A percentile compares a stretch with the other conserved stretches of the same genome.
Evolutionary conservation across 1,140 invertebrate species (phyloP).

Genomic region (Lasioglossum baleicum): DNA sequence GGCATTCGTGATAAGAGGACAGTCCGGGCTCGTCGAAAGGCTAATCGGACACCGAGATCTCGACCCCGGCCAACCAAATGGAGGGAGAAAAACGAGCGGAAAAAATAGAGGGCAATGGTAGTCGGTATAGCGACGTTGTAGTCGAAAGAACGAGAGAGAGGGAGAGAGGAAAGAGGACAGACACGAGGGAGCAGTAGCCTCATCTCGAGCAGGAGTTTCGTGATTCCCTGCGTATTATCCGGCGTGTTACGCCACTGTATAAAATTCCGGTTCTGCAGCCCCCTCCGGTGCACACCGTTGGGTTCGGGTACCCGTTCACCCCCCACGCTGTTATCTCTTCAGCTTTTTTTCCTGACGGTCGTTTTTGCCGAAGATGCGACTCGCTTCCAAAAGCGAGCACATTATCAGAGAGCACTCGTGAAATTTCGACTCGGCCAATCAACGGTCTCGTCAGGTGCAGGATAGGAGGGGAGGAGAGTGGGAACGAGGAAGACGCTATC

Average conservation of each 20-base stretch:
- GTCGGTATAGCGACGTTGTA: no score
- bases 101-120: neutral
- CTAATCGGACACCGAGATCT: conserved; percentile 58
- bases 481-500: conserved; percentile 24
- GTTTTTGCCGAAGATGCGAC: conserved; percentile 61
- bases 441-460: conserved; percentile 62
- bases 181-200: conserved; percentile 36
- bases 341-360: conserved; percentile 55
- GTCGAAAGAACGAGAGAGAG: neutral
- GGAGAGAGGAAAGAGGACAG: neutral
- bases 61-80: conserved; percentile 19
- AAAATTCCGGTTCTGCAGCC: conserved; percentile 77
- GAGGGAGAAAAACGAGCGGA: neutral
- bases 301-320: conserved; percentile 50
- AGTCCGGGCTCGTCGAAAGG: conserved; percentile 52
- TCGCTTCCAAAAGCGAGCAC: conserved; percentile 52
- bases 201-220: conserved; percentile 57
- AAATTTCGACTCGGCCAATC: conserved; percentile 63
- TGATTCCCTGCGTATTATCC: conserved; percentile 71
- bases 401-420: conserved; percentile 64
- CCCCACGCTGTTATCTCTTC: conserved; percentile 61
- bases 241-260: conserved; percentile 76
- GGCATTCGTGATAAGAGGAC: conserved; percentile 58
- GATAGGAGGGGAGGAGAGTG: neutral
- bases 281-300: conserved; percentile 46